Percentiles rank a stretch among this genome's conserved stretches.
phyloP scores from a whole-genome alignment of 2,888 invertebrate genomes.

The Rhamnusium bicolor region DNA sequence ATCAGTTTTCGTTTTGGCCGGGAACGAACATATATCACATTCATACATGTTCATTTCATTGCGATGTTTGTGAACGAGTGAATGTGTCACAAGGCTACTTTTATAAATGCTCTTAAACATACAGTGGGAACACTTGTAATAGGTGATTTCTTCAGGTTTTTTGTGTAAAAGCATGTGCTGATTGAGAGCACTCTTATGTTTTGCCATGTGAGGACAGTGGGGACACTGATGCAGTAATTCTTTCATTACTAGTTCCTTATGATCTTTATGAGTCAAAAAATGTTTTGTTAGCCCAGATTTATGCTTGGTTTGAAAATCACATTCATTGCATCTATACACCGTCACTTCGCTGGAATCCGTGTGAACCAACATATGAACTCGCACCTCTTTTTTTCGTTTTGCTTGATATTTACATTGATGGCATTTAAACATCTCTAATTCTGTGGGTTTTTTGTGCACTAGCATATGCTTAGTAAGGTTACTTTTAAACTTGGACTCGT shows the following conservation, averaged over 20 bases:
- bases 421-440: neutral
- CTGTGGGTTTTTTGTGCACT: neutral
- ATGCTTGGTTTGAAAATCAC: neutral
- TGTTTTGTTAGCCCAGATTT: neutral
- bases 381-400: neutral
- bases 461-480: neutral
- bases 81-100: conserved; percentile 21
- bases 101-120: conserved; percentile 24
- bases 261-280: neutral
- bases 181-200: neutral
- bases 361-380: neutral
- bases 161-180: conserved; percentile 18
- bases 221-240: neutral
- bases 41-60: conserved; percentile 11
- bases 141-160: conserved; percentile 17
- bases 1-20: neutral
- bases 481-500: neutral
- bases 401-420: neutral
- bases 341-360: neutral
- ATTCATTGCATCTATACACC: neutral
- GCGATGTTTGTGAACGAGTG: conserved; percentile 5
- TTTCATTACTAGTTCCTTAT: neutral
- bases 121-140: conserved; percentile 31
- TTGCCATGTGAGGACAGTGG: neutral
- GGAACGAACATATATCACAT: conserved; percentile 9